These are phyloP conservation scores for Taenaris catops DNA, from an alignment of 2,888 invertebrate genomes.

Conservation along the genomic window DNA sequence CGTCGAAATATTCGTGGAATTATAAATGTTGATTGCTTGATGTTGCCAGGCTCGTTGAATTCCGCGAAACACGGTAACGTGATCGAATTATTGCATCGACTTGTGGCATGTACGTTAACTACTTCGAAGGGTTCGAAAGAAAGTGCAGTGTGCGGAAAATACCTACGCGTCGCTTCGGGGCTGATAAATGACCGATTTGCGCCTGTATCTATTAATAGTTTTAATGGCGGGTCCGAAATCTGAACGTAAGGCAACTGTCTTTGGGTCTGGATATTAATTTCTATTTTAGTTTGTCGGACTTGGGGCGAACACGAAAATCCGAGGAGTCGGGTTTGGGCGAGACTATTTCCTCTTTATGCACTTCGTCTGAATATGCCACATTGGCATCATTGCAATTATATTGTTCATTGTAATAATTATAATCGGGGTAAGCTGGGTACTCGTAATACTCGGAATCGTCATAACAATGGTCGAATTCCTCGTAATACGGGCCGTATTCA, in stretches of 20 bases:
- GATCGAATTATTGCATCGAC: constrained; percentile 6
- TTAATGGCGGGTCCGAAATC: neutral
- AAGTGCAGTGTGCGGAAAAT: neutral
- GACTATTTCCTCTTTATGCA: neutral
- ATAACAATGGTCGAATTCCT: constrained; percentile 13
- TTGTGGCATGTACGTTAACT: constrained; percentile 4
- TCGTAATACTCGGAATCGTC: constrained; percentile 3
- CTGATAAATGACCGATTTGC: constrained; percentile 1
- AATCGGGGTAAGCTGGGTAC: neutral
- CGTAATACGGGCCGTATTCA: too few species aligned
- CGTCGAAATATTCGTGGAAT: constrained; percentile 32
- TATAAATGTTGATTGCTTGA: constrained; percentile 28
- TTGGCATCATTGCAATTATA: too few species aligned
- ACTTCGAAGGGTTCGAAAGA: constrained; percentile 12
- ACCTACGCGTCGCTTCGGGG: neutral
- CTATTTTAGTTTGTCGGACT: neutral
- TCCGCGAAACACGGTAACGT: constrained; percentile 10
- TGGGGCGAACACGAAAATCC: neutral
- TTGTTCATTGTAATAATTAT: neutral
- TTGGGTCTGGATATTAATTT: neutral
- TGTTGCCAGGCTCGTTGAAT: constrained; percentile 7
- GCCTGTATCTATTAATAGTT: neutral
- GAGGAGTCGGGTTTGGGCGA: too few species aligned
- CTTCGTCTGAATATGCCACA: too few species aligned
- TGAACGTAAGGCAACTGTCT: neutral